A percentile compares a stretch with the other conserved stretches of the same genome.
These are phyloP conservation scores for Bagarius yarrelli DNA, from an alignment of 2,113 vertebrate species.

Conservation along the genomic window DNA sequence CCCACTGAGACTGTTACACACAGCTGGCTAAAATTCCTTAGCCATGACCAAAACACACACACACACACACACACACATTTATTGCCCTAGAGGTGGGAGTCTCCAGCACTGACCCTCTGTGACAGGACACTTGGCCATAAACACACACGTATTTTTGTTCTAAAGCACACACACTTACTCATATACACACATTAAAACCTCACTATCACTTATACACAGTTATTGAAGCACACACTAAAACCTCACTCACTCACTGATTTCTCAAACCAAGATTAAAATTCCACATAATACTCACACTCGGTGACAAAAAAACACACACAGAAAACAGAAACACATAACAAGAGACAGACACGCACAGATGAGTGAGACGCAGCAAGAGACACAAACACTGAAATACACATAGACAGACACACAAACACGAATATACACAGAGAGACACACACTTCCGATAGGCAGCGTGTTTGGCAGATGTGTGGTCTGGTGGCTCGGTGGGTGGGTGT, in stretches of 20 bases:
- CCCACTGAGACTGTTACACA: slow-evolving; percentile 63
- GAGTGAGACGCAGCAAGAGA: too few relatives aligned
- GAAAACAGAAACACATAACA: not conserved
- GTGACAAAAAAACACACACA: not conserved
- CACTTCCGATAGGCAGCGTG: not conserved
- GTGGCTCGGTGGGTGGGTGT: not conserved
- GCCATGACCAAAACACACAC: slow-evolving; percentile 52
- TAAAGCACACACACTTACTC: slow-evolving; percentile 21
- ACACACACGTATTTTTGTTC: not conserved
- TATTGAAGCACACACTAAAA: too few relatives aligned
- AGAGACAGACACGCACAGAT: not conserved
- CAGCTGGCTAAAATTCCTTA: slow-evolving; percentile 72
- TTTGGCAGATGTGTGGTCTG: slow-evolving; percentile 9
- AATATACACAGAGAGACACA: not conserved
- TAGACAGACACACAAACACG: slow-evolving; percentile 30
- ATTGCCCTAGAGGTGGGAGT: slow-evolving; percentile 69
- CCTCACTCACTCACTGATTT: too few relatives aligned
- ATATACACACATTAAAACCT: not conserved
- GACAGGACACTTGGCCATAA: slow-evolving; percentile 45
- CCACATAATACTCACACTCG: not conserved
- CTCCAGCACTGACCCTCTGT: slow-evolving; percentile 70
- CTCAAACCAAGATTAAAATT: too few relatives aligned
- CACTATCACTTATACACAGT: not conserved
- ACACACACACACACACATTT: slow-evolving; percentile 57
- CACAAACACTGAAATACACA: too few relatives aligned